Base-by-base conservation (phyloP, 2,888 invertebrate genomes). In the Amiota mariae region DNA sequence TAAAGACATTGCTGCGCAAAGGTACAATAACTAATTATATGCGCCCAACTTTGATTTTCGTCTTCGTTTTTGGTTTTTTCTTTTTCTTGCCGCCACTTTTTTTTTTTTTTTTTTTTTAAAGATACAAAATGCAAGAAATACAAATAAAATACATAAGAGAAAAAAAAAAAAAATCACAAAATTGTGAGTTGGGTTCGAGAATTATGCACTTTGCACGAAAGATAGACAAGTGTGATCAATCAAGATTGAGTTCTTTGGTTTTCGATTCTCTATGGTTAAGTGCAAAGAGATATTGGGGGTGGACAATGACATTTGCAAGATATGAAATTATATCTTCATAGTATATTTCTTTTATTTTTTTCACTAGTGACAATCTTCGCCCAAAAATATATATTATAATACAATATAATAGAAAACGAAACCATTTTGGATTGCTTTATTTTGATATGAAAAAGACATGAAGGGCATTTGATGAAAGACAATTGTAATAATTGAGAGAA, bases 21-120 rank as follows among this genome's bases (percentile, higher is more conserved):
- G 78, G 77, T 80, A n/a, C n/a, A n/a, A n/a, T n/a, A 79, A 81
- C 76, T 81, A 80, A 80, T 80, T 80, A 81, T 78, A 75, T 74
- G 72, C 78, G 72, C 72, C 74, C 74, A 73, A 70, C 73, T 73
- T 64, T 72, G 54, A 54, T 64, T 57, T 63, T 11, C 36, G 18
- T 12, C n/a, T 63, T 63, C 6, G 63, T 63, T 63, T 63, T 20
- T 63, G 64, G 15, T 54, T 9, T 54, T 54, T 46, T 64, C 15
- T 11, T 64, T 64, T 64, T 13, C 9, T 64, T 64, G 64, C n/a
- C 12, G n/a, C 3, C 20, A 51, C 15, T 49, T 67, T 49, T 18
- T n/a, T n/a, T n/a, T n/a, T n/a, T n/a, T n/a, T n/a, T n/a, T n/a
- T n/a, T n/a, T n/a, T n/a, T n/a, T n/a, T n/a, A n/a, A n/a, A n/a